Percentiles rank a stretch among this genome's conserved stretches.
These are phyloP conservation scores for Typhlomys cinereus DNA, from an alignment of 2,113 vertebrate genomes.

Conservation along the genomic window DNA sequence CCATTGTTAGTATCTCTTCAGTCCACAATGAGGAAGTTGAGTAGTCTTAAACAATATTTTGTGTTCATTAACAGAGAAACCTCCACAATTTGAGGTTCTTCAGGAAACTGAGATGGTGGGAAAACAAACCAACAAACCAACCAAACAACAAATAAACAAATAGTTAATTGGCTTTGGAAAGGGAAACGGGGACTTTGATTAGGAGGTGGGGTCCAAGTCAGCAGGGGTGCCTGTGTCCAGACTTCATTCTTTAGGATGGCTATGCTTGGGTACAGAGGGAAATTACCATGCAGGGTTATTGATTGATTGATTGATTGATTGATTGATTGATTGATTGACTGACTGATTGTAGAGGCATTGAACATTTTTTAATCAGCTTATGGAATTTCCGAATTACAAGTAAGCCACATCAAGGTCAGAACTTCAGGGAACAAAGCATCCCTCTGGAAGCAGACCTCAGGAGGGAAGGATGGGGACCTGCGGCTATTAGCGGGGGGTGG, in stretches of 20 bases:
- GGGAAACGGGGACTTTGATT: no score
- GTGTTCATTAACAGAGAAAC: not conserved
- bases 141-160: no score
- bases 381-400: conserved; percentile 52
- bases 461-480: not conserved
- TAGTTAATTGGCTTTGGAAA: no score
- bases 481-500: not conserved
- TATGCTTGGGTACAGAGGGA: conserved; percentile 24
- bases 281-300: conserved; percentile 30
- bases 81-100: not conserved
- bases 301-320: no score
- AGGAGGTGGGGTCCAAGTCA: no score
- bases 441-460: not conserved
- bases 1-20: not conserved
- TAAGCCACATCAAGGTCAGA: not conserved
- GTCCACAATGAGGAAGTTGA: not conserved
- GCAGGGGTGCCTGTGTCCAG: no score
- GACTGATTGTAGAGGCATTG: conserved; percentile 11
- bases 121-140: no score
- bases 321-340: no score
- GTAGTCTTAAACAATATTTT: rapidly evolving
- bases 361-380: conserved; percentile 40
- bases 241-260: not conserved
- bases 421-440: not conserved
- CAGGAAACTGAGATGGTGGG: no score